A percentile compares a stretch with the other conserved stretches of the same genome.
These are phyloP conservation scores for Dinomys branickii DNA, from an alignment of 2,113 vertebrate species.

Conservation along the genomic window DNA sequence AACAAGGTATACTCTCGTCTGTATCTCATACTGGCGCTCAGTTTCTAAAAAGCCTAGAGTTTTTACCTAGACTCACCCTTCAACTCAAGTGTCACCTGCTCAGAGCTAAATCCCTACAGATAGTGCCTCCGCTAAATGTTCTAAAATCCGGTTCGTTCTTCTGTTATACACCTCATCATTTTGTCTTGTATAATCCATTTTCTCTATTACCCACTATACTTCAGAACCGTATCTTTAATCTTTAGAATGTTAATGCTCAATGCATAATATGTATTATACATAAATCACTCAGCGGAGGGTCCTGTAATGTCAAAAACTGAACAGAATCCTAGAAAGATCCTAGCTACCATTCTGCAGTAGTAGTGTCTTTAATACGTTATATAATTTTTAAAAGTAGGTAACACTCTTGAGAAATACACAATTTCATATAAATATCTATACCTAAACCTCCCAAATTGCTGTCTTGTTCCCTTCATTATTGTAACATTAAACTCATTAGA, in stretches of 20 bases:
- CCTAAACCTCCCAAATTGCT: background rate
- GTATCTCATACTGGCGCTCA: background rate
- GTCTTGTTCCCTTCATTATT: background rate
- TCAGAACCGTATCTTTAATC: background rate
- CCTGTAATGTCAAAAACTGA: background rate
- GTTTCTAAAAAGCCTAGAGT: background rate
- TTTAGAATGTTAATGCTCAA: background rate
- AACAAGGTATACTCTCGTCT: background rate
- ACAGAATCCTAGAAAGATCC: background rate
- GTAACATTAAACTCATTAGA: background rate
- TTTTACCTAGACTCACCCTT: slow-evolving; percentile 21
- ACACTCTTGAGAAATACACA: background rate
- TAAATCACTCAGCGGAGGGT: background rate
- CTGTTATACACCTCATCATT: background rate
- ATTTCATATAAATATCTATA: background rate
- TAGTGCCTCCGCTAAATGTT: background rate
- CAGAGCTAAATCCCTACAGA: background rate
- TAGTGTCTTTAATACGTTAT: background rate
- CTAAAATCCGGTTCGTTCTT: background rate
- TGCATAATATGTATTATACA: background rate
- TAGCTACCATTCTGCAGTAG: background rate
- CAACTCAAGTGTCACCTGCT: background rate
- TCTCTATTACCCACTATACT: background rate
- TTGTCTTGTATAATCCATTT: background rate
- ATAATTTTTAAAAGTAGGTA: slow-evolving; percentile 4